Evolutionary conservation across 2,797 vertebrate species (phyloP).

Genomic region (Emydoidea blandingii): DNA sequence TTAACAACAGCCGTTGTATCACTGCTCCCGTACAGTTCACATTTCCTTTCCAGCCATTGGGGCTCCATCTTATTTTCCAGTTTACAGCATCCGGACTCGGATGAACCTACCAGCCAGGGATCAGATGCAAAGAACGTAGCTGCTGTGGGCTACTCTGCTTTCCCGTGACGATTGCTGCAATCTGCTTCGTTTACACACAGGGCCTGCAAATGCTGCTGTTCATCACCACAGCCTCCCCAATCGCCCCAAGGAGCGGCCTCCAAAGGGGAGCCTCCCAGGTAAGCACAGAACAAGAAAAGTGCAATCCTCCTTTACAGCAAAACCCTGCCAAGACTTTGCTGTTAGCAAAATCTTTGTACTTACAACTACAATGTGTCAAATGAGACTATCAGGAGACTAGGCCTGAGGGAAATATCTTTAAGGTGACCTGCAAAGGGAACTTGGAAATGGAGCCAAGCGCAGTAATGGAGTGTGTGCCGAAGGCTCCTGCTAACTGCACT

Average conservation of each 20-base stretch:
- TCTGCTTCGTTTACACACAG: neutral
- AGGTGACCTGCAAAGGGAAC: neutral
- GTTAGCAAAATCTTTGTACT: neutral
- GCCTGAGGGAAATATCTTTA: neutral
- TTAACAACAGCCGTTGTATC: neutral
- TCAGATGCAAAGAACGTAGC: neutral
- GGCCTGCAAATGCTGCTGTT: neutral
- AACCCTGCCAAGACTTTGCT: neutral
- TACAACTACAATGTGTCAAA: neutral
- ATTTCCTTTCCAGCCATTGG: neutral
- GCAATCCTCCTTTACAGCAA: neutral
- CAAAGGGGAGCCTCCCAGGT: rapidly evolving
- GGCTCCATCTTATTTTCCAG: neutral
- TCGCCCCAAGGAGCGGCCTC: neutral
- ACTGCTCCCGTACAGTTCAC: neutral
- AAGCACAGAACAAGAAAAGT: neutral
- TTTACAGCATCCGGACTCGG: neutral
- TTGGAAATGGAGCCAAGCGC: neutral
- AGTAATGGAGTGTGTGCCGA: neutral
- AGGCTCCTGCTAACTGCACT: neutral
- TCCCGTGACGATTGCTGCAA: rapidly evolving
- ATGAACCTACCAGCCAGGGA: neutral
- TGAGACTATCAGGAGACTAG: neutral
- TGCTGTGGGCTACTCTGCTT: neutral
- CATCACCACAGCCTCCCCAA: rapidly evolving